Base-by-base conservation (phyloP, 2,888 invertebrate species). In the Orchesella flavescens region DNA sequence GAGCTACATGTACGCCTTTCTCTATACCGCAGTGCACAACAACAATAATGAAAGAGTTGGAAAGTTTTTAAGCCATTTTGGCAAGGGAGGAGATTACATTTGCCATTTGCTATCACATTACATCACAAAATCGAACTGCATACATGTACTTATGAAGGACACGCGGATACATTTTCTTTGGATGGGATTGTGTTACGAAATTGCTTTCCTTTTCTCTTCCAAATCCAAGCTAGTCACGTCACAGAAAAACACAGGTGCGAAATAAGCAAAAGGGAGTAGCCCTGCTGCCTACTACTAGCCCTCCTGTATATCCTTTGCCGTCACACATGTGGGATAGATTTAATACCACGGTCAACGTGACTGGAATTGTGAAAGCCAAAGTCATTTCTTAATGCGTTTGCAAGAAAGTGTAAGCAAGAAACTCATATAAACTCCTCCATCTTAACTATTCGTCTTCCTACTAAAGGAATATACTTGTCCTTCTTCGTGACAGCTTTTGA, bases 331-430 rank as follows among this genome's bases (percentile, higher is more conserved):
- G 66, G 80, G 74, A 21, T 74, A 19, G 21, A 74, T 59, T 34
- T 80, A 80, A 80, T 80, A 68, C 80, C 68, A 59, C 59, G 68
- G 74, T 68, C 80, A 80, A 80, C 80, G 80, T 80, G 80, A 80
- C 80, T 61, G 57, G 74, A 80, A 80, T 80, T 43, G 19, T 10
- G 63, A 68, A 68, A 65, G 49, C 24, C 34, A 73, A 80, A 80
- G 34, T 57, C 49, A 73, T 65, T 80, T 74, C 66, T 10, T 80
- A 80, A 80, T 80, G 74, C 74, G 68, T 80, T 17, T 34, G 44
- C 4, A 3, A 46, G 2, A 57, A 19, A n/a, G 9, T 57, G 57
- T 53, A 55, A 71, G 21, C 53, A 71, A 24, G 55, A 71, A 17
- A 19, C 57, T 34, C 3, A 7, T 34, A 34, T 34, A 2, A 34